Percentiles rank a stretch among this genome's conserved stretches.
Conservation (phyloP, 2,888 invertebrate genomes). For the Ectobius pallidus region DNA sequence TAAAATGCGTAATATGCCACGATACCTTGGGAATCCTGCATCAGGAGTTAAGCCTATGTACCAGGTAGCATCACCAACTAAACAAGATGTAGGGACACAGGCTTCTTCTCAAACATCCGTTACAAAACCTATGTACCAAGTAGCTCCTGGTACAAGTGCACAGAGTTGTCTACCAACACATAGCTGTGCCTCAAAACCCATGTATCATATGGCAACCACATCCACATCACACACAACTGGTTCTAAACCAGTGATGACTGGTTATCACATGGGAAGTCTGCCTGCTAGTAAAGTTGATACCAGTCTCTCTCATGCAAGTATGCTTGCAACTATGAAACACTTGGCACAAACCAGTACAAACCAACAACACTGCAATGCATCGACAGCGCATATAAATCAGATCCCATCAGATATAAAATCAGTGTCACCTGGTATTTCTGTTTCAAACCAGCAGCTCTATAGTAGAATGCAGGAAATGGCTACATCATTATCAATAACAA, state of each 20-base stretch:
- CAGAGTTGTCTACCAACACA: slow-evolving; percentile 2
- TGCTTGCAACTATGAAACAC: not conserved
- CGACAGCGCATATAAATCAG: not conserved
- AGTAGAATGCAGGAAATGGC: not conserved
- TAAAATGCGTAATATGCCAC: slow-evolving; percentile 62
- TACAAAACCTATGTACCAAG: slow-evolving; percentile 18
- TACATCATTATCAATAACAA: not conserved
- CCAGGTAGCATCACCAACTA: slow-evolving; percentile 53
- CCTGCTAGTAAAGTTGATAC: too few relatives aligned
- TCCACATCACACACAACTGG: not conserved
- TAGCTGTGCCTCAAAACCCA: not conserved
- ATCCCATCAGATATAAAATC: slow-evolving; percentile 5
- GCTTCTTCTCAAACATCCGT: not conserved
- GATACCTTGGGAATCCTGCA: slow-evolving; percentile 63
- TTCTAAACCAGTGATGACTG: not conserved
- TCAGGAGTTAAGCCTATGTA: slow-evolving; percentile 67
- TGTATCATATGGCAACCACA: not conserved
- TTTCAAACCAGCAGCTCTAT: not conserved
- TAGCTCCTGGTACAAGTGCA: not conserved
- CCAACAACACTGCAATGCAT: not conserved
- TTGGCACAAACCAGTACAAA: slow-evolving; percentile 6
- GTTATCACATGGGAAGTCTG: not conserved
- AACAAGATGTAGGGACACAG: not conserved
- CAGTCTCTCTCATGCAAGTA: not conserved
- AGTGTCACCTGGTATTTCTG: not conserved